phyloP scores from a whole-genome alignment of 2,797 vertebrate genomes.

The Ctenopoma multispine region DNA sequence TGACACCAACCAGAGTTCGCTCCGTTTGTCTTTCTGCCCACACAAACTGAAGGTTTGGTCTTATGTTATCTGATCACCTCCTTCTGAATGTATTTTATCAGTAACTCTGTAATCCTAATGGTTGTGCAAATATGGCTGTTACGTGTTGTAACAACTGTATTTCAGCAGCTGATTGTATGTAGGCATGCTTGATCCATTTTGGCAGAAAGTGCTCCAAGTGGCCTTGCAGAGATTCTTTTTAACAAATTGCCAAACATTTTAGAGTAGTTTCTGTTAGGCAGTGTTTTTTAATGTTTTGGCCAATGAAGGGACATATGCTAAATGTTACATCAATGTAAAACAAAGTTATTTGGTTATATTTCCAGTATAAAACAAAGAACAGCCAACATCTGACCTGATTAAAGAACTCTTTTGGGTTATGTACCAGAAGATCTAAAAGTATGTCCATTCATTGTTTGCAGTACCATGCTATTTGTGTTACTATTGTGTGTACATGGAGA shows the following conservation, averaged over 20 bases:
- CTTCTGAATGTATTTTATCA: constrained; percentile 77
- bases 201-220: constrained; percentile 82
- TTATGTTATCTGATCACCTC: constrained; percentile 60
- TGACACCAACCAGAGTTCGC: constrained; percentile 27
- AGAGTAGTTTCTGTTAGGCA: constrained; percentile 42
- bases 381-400: constrained; percentile 42
- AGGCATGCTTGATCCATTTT: constrained; percentile 84
- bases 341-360: constrained; percentile 27
- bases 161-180: constrained; percentile 78
- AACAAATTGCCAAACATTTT: constrained; percentile 59
- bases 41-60: constrained; percentile 51
- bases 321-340: constrained; percentile 32
- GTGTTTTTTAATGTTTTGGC: constrained; percentile 55
- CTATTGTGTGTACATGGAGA: constrained; percentile 84
- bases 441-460: constrained; percentile 74
- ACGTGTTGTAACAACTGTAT: constrained; percentile 59
- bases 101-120: constrained; percentile 70
- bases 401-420: constrained; percentile 56
- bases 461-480: constrained; percentile 81
- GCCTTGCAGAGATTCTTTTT: constrained; percentile 81
- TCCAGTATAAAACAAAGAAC: constrained; percentile 21
- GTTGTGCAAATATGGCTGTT: constrained; percentile 66
- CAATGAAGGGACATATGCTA: constrained; percentile 28
- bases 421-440: constrained; percentile 57
- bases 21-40: constrained; percentile 43